Conservation (phyloP, 2,888 invertebrate species). For the Cremastinae sp. region DNA sequence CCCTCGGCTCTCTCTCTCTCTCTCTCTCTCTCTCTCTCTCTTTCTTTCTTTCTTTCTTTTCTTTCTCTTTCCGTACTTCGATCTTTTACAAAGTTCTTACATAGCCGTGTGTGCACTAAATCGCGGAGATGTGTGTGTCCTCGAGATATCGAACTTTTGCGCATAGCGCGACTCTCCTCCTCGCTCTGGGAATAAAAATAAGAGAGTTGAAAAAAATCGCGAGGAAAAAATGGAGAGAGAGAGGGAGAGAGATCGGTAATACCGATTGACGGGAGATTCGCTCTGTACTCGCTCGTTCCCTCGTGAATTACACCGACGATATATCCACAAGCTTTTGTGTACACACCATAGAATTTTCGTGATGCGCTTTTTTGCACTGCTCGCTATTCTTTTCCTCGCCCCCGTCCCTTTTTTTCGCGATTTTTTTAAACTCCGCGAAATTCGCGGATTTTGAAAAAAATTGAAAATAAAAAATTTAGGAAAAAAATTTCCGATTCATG, state of each 20-base stretch:
- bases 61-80: slow-evolving; percentile 28
- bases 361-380: no score
- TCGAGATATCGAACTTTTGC: slow-evolving; percentile 57
- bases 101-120: slow-evolving; percentile 8
- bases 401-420: slow-evolving; percentile 42
- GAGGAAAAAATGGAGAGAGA: slow-evolving; percentile 29
- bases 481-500: no score
- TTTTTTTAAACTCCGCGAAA: no score
- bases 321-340: slow-evolving; percentile 51
- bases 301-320: slow-evolving; percentile 58
- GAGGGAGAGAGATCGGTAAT: slow-evolving; percentile 42
- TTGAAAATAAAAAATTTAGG: background rate
- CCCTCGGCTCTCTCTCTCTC: no score
- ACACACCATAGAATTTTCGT: slow-evolving; percentile 48
- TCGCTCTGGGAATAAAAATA: no score
- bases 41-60: slow-evolving; percentile 46
- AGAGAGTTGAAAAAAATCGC: slow-evolving; percentile 28
- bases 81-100: slow-evolving; percentile 38
- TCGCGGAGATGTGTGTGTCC: slow-evolving; percentile 36
- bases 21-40: slow-evolving; percentile 56
- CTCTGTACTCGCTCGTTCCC: slow-evolving; percentile 55
- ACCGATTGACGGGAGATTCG: slow-evolving; percentile 57
- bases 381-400: slow-evolving; percentile 23
- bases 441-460: no score
- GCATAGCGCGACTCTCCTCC: slow-evolving; percentile 40